Evolutionary conservation across 1,140 invertebrate genomes (phyloP), one percentile per base, ranked within the genome.

Genomic region (Epicauta chinensis): DNA sequence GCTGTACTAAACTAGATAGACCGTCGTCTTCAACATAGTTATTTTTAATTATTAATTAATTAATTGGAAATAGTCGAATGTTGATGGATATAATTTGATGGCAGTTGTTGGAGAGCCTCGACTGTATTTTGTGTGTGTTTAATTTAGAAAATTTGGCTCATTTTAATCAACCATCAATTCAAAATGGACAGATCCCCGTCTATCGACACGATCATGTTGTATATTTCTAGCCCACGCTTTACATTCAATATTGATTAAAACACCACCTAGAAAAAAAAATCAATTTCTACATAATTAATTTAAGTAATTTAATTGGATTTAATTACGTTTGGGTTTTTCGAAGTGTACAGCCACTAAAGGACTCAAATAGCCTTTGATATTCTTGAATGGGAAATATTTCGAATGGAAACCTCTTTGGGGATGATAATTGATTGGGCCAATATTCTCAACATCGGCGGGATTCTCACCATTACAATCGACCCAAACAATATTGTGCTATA

Each of bases 211-310:
- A 74, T 93, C 88, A 70, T 93, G 90, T 40, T 78, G 65, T 62
- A 97, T 96, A 76, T 97, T 97, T 68, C 84, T 83, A 59, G 93
- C 92, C 91, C 91, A 97, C 58, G 92, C 92, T 77, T 92, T 93
- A 78, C 93, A 96, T 74, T 95, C 92, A 73, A 96, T 89, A 76
- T 95, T 93, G 73, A 97, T 92, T 55, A 96, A 77, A 16, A 93
- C 87, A 39, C 89, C 88, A 65, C 82, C 87, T 87, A 72, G 2
- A 75, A 77, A 53, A 17, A 55, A 40, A 39, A 40, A 39, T 32
- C 9, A 9, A 47, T 23, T 10, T 12, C 13, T 39, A 39, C n/a
- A 37, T 37, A 12, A 6, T n/a, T 37, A 4, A 37, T n/a, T 4
- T 4, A 37, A n/a, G 11, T 37, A 40, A 16, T 40, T 15, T 15